Percentiles rank a stretch among this genome's conserved stretches.
Evolutionary conservation across 2,888 invertebrate species (phyloP).

Genomic region (Monopis laevigella): DNA sequence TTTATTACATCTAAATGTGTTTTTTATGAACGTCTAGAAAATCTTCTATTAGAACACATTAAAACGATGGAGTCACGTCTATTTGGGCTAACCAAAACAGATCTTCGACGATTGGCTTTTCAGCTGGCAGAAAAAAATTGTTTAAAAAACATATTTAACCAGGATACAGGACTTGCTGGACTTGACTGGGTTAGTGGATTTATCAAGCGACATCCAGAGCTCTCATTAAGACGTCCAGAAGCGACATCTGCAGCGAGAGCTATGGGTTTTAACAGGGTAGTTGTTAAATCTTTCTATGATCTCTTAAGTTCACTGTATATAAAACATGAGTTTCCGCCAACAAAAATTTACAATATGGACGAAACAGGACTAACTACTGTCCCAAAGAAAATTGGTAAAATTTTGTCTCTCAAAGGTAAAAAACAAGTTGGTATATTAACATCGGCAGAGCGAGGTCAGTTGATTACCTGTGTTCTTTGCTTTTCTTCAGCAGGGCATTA

Average conservation of each 20-base stretch:
- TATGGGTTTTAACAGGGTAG: constrained; percentile 16
- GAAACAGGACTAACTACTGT: constrained; percentile 18
- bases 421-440: constrained; percentile 19
- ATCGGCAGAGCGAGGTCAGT: constrained; percentile 18
- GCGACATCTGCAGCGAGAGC: constrained; percentile 17
- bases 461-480: constrained; percentile 17
- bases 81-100: too few relatives aligned
- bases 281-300: constrained; percentile 13
- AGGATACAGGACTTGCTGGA: too few relatives aligned
- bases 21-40: too few relatives aligned
- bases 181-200: too few relatives aligned
- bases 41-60: too few relatives aligned
- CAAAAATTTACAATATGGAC: constrained; percentile 22
- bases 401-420: constrained; percentile 17
- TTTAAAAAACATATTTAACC: too few relatives aligned
- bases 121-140: constrained; percentile 15
- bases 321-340: too few relatives aligned
- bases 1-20: too few relatives aligned
- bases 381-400: too few relatives aligned
- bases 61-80: too few relatives aligned
- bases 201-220: constrained; percentile 14
- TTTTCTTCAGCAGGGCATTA: constrained; percentile 14
- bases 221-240: constrained; percentile 14
- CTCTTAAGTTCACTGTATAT: too few relatives aligned
- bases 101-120: constrained; percentile 14